These are phyloP conservation scores for Symphodus melops DNA, from an alignment of 2,113 vertebrate genomes.

Conservation along the genomic window DNA sequence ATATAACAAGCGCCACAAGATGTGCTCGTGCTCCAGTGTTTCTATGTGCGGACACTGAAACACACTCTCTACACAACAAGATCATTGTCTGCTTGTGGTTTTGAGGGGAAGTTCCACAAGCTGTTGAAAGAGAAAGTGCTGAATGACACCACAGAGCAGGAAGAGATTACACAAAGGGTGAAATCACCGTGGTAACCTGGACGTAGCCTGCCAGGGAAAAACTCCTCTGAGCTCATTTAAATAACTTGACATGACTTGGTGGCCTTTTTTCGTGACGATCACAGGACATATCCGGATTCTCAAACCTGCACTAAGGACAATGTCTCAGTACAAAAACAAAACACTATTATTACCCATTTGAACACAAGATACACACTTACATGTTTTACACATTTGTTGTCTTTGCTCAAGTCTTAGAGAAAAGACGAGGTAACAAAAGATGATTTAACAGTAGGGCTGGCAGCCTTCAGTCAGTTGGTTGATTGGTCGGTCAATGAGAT, in stretches of 20 bases:
- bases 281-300: too few relatives aligned
- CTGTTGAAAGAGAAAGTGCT: constrained; percentile 60
- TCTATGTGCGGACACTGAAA: background rate
- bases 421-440: too few relatives aligned
- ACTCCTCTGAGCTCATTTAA: background rate
- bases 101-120: constrained; percentile 50
- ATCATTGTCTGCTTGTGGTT: constrained; percentile 26
- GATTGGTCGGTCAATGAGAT: too few relatives aligned
- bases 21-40: too few relatives aligned
- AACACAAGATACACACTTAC: too few relatives aligned
- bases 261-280: background rate
- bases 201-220: background rate
- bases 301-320: too few relatives aligned
- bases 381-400: too few relatives aligned
- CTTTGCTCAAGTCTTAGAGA: too few relatives aligned
- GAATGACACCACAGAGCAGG: constrained; percentile 26
- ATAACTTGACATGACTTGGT: background rate
- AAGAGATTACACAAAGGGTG: constrained; percentile 18
- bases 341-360: too few relatives aligned
- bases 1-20: background rate
- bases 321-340: too few relatives aligned
- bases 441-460: too few relatives aligned
- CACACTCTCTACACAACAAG: background rate
- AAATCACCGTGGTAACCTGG: constrained; percentile 12
- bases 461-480: too few relatives aligned